Base-by-base conservation (phyloP, 2,113 vertebrate genomes). In the Alosa alosa region DNA sequence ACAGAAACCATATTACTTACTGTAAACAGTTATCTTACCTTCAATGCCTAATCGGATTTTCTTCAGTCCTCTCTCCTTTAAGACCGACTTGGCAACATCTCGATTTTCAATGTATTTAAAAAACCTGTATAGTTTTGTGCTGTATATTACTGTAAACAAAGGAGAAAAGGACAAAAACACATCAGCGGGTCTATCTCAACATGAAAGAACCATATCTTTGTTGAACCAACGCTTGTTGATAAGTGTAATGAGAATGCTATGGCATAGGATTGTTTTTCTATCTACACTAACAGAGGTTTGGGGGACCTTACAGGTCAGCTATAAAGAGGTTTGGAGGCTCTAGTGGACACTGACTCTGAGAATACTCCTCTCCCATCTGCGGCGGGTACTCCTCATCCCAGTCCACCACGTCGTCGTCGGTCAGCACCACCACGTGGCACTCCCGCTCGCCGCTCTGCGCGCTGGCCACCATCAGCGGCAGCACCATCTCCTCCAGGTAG, bases 31-130 rank as follows among this genome's bases (percentile, higher is more conserved):
- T 49, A 49, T 86, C 90, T 93, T 95, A 99, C 98, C 98, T 98
- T 99, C 98, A 41, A 99, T 99, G 86, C 98, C 98, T 91, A 99
- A 91, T 11, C 98, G 94, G 93, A 99, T 99, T 92, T 99, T 99
- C 91, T 99, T 99, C 91, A 99, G 97, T 75, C 98, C 98, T 82
- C 98, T 90, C 87, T 99, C 98, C 93, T 99, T 99, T 92, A 99
- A 93, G 81, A 99, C 98, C 0, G 97, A 97, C 86, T 99, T 99
- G 93, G 98, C 98, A 83, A 99, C 98, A 0, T 99, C 98, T 94
- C 98, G 92, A 83, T 99, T 99, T 94, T 99, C 98, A 52, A 99
- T 99, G 93, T 99, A 99, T 91, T 99, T 99, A 95, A 99, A 99
- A 96, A 99, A 99, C 88, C 98, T 96, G 83, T 99, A 99, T 82